These are phyloP conservation scores for Gryon sp. DNA, from an alignment of 1,140 invertebrate genomes.

Conservation along the genomic window DNA sequence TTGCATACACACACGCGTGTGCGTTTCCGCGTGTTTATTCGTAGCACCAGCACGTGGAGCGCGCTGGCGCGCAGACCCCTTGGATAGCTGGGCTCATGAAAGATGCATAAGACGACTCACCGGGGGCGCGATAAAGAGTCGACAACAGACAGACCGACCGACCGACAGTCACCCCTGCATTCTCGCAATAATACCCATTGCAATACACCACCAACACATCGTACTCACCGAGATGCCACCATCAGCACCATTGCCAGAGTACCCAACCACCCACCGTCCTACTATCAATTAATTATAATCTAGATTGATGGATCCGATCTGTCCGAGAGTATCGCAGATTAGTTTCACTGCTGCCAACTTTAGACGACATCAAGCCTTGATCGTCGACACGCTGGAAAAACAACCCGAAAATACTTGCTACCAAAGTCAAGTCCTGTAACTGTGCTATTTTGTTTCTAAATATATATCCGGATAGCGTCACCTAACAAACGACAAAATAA, in stretches of 20 bases:
- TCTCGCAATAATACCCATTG: slow-evolving; percentile 76
- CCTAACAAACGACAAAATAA: background rate
- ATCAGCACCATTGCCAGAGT: no score
- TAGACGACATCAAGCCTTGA: background rate
- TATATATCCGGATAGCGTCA: slow-evolving; percentile 8
- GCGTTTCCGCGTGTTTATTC: slow-evolving; percentile 64
- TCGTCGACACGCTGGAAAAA: slow-evolving; percentile 31
- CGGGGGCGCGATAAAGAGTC: slow-evolving; percentile 81
- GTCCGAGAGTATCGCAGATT: slow-evolving; percentile 74
- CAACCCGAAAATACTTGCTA: slow-evolving; percentile 12
- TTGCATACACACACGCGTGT: slow-evolving; percentile 58
- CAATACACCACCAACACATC: slow-evolving; percentile 72
- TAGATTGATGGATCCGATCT: slow-evolving; percentile 80
- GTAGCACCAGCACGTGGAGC: slow-evolving; percentile 61
- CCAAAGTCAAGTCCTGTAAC: slow-evolving; percentile 2
- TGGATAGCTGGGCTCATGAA: slow-evolving; percentile 79
- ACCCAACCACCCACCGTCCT: slow-evolving; percentile 74
- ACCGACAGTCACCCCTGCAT: slow-evolving; percentile 78
- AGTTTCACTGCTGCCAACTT: slow-evolving; percentile 72
- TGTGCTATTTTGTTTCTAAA: slow-evolving; percentile 46
- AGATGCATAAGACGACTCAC: slow-evolving; percentile 81
- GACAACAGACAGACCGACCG: slow-evolving; percentile 80
- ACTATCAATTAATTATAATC: slow-evolving; percentile 81
- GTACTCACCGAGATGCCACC: slow-evolving; percentile 60
- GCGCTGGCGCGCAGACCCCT: slow-evolving; percentile 76